phyloP scores from a whole-genome alignment of 2,888 invertebrate genomes.

The Volucella inanis region DNA sequence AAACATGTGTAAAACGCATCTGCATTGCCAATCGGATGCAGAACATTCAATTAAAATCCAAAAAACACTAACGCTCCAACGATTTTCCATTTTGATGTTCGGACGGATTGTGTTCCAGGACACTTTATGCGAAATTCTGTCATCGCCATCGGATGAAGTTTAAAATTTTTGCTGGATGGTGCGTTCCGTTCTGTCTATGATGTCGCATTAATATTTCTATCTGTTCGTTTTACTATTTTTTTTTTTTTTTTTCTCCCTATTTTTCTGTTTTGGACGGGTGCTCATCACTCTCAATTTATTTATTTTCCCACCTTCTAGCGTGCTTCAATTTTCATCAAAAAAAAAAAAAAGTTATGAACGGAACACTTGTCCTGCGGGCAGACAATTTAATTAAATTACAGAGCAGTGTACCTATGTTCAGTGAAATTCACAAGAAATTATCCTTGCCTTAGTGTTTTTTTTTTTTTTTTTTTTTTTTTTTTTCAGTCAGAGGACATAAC shows the following conservation, averaged over 20 bases:
- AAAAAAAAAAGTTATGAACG: not conserved
- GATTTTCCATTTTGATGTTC: conserved; percentile 44
- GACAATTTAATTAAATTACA: conserved; percentile 47
- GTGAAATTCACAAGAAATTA: conserved; percentile 23
- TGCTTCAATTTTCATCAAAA: not conserved
- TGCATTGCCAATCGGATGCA: conserved; percentile 47
- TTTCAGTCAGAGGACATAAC: not conserved
- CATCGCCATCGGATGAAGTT: conserved; percentile 15
- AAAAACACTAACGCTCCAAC: conserved; percentile 32
- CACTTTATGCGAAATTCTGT: conserved; percentile 16
- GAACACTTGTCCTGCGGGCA: conserved; percentile 25
- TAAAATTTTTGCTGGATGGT: conserved; percentile 12
- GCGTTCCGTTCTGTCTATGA: too few species aligned
- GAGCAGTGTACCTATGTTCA: not conserved
- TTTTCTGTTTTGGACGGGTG: not conserved
- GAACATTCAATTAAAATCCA: conserved; percentile 54
- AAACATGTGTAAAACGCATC: conserved; percentile 52
- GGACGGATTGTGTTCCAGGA: conserved; percentile 15
- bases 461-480: conserved; percentile 27
- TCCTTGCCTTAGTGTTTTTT: not conserved
- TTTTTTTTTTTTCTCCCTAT: not conserved
- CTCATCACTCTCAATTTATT: conserved; percentile 2
- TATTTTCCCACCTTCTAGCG: not conserved
- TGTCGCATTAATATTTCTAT: conserved; percentile 32
- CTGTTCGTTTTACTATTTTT: conserved; percentile 10